Conservation (phyloP, 2,888 invertebrate genomes). For the Amiota minor region DNA sequence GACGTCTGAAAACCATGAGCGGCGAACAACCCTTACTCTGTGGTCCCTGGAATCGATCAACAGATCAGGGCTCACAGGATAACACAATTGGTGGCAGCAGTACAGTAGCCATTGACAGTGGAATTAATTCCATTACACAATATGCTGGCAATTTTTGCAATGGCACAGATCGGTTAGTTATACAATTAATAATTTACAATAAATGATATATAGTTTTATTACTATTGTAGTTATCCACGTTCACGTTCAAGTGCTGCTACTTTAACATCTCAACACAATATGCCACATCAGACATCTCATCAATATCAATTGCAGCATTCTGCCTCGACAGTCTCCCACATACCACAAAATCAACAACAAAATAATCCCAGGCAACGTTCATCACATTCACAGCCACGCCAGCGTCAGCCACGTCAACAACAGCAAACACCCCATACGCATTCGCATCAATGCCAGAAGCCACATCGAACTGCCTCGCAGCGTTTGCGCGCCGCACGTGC, state of each 20-base stretch:
- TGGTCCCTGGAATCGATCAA: slow-evolving; percentile 79
- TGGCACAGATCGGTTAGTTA: slow-evolving; percentile 78
- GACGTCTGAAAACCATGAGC: slow-evolving; percentile 78
- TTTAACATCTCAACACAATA: slow-evolving; percentile 56
- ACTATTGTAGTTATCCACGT: slow-evolving; percentile 59
- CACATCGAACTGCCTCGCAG: slow-evolving; percentile 70
- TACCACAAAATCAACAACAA: slow-evolving; percentile 15
- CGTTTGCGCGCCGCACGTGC: slow-evolving; percentile 70
- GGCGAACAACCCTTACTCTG: slow-evolving; percentile 83
- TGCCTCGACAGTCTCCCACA: slow-evolving; percentile 56
- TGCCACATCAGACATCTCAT: slow-evolving; percentile 57
- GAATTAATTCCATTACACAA: slow-evolving; percentile 74
- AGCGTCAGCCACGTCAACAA: slow-evolving; percentile 48
- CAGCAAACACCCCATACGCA: slow-evolving; percentile 50
- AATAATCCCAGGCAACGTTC: slow-evolving; percentile 18
- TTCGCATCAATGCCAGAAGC: slow-evolving; percentile 58
- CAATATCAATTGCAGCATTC: slow-evolving; percentile 62
- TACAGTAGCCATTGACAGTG: slow-evolving; percentile 44
- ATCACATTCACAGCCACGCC: slow-evolving; percentile 18
- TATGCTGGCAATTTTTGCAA: slow-evolving; percentile 79
- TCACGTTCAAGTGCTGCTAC: slow-evolving; percentile 59
- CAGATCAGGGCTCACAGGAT: slow-evolving; percentile 74
- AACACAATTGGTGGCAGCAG: slow-evolving; percentile 74
- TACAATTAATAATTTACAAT: not conserved
- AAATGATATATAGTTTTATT: not conserved